These are phyloP conservation scores for Microcebus ravelobensis DNA, from an alignment of 2,113 vertebrate genomes.

Conservation along the genomic window DNA sequence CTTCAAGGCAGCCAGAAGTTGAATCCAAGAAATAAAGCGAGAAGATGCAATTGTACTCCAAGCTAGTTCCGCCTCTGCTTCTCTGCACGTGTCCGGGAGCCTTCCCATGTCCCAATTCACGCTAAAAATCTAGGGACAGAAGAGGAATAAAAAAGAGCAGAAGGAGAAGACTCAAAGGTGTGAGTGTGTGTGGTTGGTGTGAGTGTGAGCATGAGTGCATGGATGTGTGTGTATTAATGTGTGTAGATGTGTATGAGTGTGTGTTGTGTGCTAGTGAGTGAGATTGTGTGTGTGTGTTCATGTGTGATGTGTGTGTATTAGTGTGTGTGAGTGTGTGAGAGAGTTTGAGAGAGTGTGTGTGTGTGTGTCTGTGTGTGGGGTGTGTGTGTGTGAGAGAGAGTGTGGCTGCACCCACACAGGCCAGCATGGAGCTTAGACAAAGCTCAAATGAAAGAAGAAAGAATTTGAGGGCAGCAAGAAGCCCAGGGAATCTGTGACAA, in stretches of 20 bases:
- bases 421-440: background rate
- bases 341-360: accelerated
- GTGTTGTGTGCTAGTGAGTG: accelerated
- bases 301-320: background rate
- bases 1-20: background rate
- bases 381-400: too few relatives aligned
- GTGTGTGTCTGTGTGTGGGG: background rate
- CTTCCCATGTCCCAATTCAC: background rate
- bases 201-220: background rate
- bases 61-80: accelerated
- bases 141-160: too few relatives aligned
- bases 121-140: too few relatives aligned
- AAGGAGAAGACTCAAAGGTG: background rate
- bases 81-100: too few relatives aligned
- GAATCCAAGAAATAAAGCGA: background rate
- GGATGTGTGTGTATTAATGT: background rate
- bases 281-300: accelerated
- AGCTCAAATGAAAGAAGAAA: too few relatives aligned
- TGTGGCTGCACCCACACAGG: background rate
- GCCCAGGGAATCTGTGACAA: background rate
- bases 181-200: background rate
- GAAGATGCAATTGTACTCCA: accelerated
- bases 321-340: background rate
- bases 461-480: background rate
- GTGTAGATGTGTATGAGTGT: too few relatives aligned